These are phyloP conservation scores for Xiphorhynchus erythropygius DNA, from an alignment of 2,797 vertebrate genomes.

Conservation along the genomic window DNA sequence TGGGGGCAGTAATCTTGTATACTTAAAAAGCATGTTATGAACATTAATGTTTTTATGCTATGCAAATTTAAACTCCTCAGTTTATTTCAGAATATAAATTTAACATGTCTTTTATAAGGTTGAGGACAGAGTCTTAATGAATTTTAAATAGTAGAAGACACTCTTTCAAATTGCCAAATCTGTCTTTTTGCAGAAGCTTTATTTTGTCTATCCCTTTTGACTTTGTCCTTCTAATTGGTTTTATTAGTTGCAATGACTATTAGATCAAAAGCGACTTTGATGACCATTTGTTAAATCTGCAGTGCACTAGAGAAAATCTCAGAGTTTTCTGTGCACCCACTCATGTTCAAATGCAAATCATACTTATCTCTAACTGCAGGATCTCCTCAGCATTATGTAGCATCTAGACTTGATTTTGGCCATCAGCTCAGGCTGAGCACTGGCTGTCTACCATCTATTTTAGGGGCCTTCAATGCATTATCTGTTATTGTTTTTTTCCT, in stretches of 20 bases:
- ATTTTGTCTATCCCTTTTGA: background rate
- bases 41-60: background rate
- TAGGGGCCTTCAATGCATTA: background rate
- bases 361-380: background rate
- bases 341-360: background rate
- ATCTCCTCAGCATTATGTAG: background rate
- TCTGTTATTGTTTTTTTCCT: background rate
- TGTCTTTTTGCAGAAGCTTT: background rate
- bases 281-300: slow-evolving; percentile 18
- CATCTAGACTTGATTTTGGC: background rate
- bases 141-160: background rate
- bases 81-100: background rate
- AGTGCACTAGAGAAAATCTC: background rate
- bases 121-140: background rate
- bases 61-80: background rate
- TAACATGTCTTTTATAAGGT: background rate
- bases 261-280: slow-evolving; percentile 16
- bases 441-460: background rate
- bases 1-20: background rate
- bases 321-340: background rate
- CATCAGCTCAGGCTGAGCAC: background rate
- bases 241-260: background rate
- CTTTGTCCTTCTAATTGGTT: slow-evolving; percentile 15
- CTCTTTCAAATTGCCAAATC: background rate
- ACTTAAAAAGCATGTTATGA: background rate